Base-by-base conservation (phyloP, 1,140 invertebrate genomes). In the Achroia grisella region DNA sequence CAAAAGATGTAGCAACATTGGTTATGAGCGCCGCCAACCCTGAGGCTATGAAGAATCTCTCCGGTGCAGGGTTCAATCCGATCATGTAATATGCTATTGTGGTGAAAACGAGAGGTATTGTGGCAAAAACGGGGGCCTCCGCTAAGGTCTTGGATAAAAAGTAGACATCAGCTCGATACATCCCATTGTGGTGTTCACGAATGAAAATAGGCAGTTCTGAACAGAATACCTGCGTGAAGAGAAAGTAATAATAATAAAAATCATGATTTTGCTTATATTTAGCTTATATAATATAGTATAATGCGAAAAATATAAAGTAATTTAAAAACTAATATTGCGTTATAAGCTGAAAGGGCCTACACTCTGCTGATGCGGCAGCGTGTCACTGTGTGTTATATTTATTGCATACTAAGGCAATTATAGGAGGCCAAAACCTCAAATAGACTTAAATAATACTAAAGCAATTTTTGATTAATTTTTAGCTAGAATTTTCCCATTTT, bases 151-250 rank as follows among this genome's bases (percentile, higher is more conserved):
- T 99, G 43, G 93, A 93, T 9, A 98, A 74, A 82, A 98, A 99
- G 74, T 98, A 99, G 0, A 97, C 91, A 60, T 97, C 96, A 0
- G 94, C 93, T 31, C 97, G 88, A 68, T 99, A 99, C 88, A 98
- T 93, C 14, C 96, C 95, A 62, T 94, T 96, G 41, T 91, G 90
- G 70, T 98, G 93, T 82, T 98, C 97, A 14, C 96, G 86, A 49
- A 98, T 87, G 77, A 98, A 98, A 40, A 99, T 91, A 0, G 96
- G 95, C 8, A 98, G 80, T 80, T 99, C 97, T 0, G 91, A 88
- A 66, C 95, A 97, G 73, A 99, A 98, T 0, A 96, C 93, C 97
- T 98, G 67, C n/a, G 13, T 87, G n/a, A n/a, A 47, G 15, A 0
- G 15, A 17, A 37, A 37, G 17, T 4, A 4, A 1, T 10, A 13